Evolutionary conservation across 2,888 invertebrate species (phyloP), one percentile per base, ranked within the genome.

Genomic region (Incurvaria masculella): DNA sequence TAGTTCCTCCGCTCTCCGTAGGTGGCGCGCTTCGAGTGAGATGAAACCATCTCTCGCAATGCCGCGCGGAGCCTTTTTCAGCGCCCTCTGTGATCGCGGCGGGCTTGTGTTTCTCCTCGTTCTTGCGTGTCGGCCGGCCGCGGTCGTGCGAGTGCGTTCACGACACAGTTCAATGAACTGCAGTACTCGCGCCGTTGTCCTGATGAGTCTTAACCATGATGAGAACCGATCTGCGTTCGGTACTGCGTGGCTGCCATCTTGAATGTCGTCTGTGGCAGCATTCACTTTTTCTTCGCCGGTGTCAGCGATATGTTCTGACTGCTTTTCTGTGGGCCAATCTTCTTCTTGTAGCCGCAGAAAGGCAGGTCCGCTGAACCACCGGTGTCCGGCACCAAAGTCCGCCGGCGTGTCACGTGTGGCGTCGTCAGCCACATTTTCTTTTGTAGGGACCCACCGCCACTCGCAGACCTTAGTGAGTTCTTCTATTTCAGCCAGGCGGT

Each of bases 361-460:
- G 16, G 21, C 44, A 2, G 44, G 44, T 17, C 44, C 48, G 8
- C n/a, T 2, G 44, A 41, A 33, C 43, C 43, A 21, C n/a, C 38
- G 40, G 16, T 20, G 21, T 16, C 33, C 21, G 17, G 16, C 2
- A 40, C n/a, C 11, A 21, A 49, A 42, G 43, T 46, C 26, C 16
- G 42, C 14, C 11, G 48, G 48, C 6, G 17, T 19, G n/a, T 44
- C 51, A 3, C 48, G 48, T 0, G 53, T 50, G 17, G 49, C 49
- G 26, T 49, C 44, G 45, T 53, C n/a, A n/a, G n/a, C n/a, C n/a
- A n/a, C n/a, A n/a, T n/a, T n/a, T n/a, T n/a, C n/a, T n/a, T n/a
- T n/a, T n/a, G n/a, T n/a, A n/a, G n/a, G n/a, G n/a, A n/a, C n/a
- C n/a, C n/a, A n/a, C n/a, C n/a, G n/a, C n/a, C n/a, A n/a, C n/a